phyloP scores from a whole-genome alignment of 53 echinoderm and acorn worm species.

The Henricia sp. region DNA sequence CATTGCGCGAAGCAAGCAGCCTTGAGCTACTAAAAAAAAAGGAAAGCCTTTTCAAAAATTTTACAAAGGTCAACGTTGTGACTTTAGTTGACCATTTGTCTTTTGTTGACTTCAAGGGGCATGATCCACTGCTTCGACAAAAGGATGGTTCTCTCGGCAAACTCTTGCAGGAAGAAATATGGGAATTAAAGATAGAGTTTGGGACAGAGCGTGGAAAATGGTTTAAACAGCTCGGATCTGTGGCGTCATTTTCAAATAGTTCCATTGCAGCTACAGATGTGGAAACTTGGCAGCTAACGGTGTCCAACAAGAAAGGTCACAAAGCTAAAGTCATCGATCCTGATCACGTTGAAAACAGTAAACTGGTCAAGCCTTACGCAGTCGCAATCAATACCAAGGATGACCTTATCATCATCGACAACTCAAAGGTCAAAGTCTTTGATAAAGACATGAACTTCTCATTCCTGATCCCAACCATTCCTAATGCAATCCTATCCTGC shows the following conservation, averaged over 20 bases:
- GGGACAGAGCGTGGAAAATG: background rate
- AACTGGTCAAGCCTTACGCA: slow-evolving; percentile 13
- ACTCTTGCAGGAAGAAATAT: slow-evolving; percentile 16
- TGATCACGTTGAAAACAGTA: background rate
- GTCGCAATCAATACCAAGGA: slow-evolving; percentile 39
- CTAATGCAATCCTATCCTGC: slow-evolving; percentile 5
- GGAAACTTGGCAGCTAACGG: slow-evolving; percentile 13
- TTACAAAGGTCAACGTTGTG: background rate
- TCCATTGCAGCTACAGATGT: slow-evolving; percentile 17
- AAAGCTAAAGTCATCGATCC: background rate
- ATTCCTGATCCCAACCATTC: background rate
- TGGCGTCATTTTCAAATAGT: slow-evolving; percentile 33
- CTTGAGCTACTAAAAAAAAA: slow-evolving; percentile 19
- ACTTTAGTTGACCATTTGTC: background rate
- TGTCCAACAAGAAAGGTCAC: background rate
- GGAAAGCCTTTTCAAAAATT: background rate
- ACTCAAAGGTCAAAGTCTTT: slow-evolving; percentile 27
- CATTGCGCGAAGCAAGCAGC: background rate
- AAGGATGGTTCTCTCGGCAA: slow-evolving; percentile 4
- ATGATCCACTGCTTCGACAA: too few relatives aligned
- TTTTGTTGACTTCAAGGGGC: slow-evolving; percentile 3
- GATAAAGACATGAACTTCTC: slow-evolving; percentile 13
- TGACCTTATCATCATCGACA: slow-evolving; percentile 12
- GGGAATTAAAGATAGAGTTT: slow-evolving; percentile 7
- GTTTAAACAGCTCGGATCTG: background rate